Evolutionary conservation across 2,797 vertebrate genomes (phyloP).

Genomic region (Rhadinocentrus ornatus): DNA sequence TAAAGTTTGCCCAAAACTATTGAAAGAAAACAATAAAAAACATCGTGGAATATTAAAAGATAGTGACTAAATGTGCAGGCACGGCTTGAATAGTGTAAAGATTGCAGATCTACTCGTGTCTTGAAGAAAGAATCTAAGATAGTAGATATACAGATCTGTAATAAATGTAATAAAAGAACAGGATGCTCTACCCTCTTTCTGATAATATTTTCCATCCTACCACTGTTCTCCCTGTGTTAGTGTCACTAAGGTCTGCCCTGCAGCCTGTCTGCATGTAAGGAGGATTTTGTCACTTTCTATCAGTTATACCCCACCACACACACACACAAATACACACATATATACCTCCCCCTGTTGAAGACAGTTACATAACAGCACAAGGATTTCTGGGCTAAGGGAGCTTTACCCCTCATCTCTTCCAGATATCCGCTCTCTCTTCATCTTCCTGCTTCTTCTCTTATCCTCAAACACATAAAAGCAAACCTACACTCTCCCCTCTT

Average conservation of each 20-base stretch:
- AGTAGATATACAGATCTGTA: slow-evolving; percentile 31
- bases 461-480: slow-evolving; percentile 19
- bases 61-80: slow-evolving; percentile 12
- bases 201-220: slow-evolving; percentile 36
- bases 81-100: slow-evolving; percentile 15
- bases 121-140: slow-evolving; percentile 7
- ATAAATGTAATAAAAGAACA: slow-evolving; percentile 40
- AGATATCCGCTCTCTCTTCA: slow-evolving; percentile 17
- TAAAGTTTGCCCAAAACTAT: background rate
- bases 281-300: slow-evolving; percentile 77
- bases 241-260: slow-evolving; percentile 70
- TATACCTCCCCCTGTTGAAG: slow-evolving; percentile 48
- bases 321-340: slow-evolving; percentile 22
- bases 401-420: slow-evolving; percentile 47
- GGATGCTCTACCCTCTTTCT: slow-evolving; percentile 38
- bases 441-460: slow-evolving; percentile 17
- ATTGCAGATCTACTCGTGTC: slow-evolving; percentile 4
- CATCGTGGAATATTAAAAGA: slow-evolving; percentile 4
- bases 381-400: slow-evolving; percentile 65
- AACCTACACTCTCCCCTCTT: slow-evolving; percentile 20
- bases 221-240: slow-evolving; percentile 48
- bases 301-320: slow-evolving; percentile 54
- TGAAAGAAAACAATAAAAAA: background rate
- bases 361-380: slow-evolving; percentile 76
- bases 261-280: slow-evolving; percentile 61